Evolutionary conservation across 2,113 vertebrate genomes (phyloP).

Genomic region (Cygnus atratus): DNA sequence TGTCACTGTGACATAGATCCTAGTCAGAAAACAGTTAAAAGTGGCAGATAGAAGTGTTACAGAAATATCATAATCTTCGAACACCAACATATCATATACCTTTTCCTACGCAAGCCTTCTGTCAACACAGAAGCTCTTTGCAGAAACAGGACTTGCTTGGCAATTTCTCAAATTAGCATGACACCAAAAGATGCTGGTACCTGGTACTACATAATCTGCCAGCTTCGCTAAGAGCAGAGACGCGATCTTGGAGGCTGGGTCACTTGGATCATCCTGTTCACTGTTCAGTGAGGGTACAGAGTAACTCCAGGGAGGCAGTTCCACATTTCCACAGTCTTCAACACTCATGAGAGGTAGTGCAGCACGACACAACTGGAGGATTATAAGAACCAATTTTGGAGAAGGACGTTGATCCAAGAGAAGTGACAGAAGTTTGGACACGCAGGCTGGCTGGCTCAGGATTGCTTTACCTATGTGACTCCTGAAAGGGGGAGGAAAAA

Average conservation of each 20-base stretch:
- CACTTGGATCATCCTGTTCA: slow-evolving; percentile 92
- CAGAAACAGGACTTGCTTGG: neutral
- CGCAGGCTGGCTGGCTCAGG: slow-evolving; percentile 97
- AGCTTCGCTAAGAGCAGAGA: slow-evolving; percentile 93
- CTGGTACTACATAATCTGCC: slow-evolving; percentile 98
- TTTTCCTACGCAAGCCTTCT: neutral
- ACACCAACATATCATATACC: neutral
- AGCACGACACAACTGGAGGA: slow-evolving; percentile 94
- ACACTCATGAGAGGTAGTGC: slow-evolving; percentile 97
- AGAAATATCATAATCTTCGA: neutral
- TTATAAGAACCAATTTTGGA: slow-evolving; percentile 96
- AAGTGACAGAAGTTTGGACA: slow-evolving; percentile 95
- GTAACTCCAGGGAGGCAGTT: slow-evolving; percentile 96
- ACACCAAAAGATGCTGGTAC: slow-evolving; percentile 59
- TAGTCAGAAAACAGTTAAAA: neutral
- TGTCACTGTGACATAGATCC: neutral
- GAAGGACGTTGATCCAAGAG: slow-evolving; percentile 96
- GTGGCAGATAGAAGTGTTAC: neutral
- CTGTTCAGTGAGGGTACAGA: slow-evolving; percentile 90
- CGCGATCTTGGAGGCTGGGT: slow-evolving; percentile 95
- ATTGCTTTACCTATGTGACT: slow-evolving; percentile 98
- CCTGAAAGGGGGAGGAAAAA: slow-evolving; percentile 70
- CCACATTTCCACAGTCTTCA: slow-evolving; percentile 96
- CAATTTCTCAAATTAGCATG: neutral
- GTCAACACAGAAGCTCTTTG: neutral